These are phyloP conservation scores for Anas capensis DNA, from an alignment of 2,797 vertebrate genomes.

Conservation along the genomic window DNA sequence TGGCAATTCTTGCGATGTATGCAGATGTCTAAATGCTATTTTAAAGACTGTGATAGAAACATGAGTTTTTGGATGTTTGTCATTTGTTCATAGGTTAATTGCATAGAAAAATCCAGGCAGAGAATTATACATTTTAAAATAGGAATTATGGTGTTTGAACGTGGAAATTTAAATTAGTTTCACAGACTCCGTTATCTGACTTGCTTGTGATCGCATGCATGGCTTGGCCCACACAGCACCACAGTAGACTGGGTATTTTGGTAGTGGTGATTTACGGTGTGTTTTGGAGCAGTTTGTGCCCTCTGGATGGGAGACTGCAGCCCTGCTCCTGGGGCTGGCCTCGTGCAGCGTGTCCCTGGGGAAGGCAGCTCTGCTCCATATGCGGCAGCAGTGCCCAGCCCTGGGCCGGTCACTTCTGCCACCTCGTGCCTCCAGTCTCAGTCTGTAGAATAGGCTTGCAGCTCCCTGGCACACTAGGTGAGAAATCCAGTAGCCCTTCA, in stretches of 20 bases:
- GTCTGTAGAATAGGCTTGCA: not conserved
- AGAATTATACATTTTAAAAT: not conserved
- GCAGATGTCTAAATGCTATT: not conserved
- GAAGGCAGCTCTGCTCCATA: not conserved
- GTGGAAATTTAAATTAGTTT: conserved; percentile 27
- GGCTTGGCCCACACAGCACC: not conserved
- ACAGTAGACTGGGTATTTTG: not conserved
- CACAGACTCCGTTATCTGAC: not conserved
- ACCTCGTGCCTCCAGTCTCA: not conserved
- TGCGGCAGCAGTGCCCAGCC: not conserved
- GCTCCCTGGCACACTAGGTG: not conserved
- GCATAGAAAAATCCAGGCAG: not conserved
- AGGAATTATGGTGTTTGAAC: not conserved
- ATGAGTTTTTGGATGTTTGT: not conserved
- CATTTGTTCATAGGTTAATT: not conserved
- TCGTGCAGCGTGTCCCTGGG: not conserved
- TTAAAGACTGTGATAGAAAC: not conserved
- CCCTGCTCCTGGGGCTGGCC: not conserved
- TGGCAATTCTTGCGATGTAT: not conserved
- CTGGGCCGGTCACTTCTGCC: not conserved
- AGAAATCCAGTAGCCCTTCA: not conserved
- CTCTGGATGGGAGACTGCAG: too few species aligned
- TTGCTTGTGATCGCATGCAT: not conserved
- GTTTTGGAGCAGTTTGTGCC: not conserved
- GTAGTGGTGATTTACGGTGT: not conserved